These are phyloP conservation scores for Puma concolor DNA, from an alignment of 2,113 vertebrate genomes.

Conservation along the genomic window DNA sequence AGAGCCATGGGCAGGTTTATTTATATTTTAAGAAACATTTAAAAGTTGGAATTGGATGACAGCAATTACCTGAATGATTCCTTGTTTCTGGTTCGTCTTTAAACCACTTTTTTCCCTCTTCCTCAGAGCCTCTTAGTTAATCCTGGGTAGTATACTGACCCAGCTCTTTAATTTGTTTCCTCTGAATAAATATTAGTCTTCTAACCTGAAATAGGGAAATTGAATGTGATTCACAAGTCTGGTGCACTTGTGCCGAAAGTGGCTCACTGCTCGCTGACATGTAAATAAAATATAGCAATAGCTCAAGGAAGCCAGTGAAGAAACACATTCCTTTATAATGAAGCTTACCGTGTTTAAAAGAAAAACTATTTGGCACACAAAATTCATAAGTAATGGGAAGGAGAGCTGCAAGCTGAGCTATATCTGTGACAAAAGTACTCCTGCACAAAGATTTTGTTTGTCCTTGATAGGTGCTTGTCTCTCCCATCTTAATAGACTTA, in stretches of 20 bases:
- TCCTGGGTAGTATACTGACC: neutral
- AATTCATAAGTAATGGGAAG: neutral
- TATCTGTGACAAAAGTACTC: neutral
- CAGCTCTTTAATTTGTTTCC: neutral
- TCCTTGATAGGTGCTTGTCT: neutral
- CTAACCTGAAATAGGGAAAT: neutral
- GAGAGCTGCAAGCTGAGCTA: neutral
- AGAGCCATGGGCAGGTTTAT: neutral
- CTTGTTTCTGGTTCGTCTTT: neutral
- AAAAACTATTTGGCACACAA: neutral
- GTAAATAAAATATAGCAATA: neutral
- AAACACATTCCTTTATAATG: neutral
- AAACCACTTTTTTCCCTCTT: neutral
- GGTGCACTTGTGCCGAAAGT: neutral
- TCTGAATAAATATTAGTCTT: neutral
- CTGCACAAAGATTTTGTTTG: neutral
- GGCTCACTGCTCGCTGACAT: neutral
- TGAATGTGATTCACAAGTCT: neutral
- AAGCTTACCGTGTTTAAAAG: neutral
- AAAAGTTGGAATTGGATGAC: neutral
- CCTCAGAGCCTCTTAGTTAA: neutral
- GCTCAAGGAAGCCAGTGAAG: neutral
- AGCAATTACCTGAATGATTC: neutral
- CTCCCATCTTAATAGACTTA: neutral
- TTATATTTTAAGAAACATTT: slow-evolving; percentile 12